Conservation (phyloP, 1,140 invertebrate species). For the Hestina assimilis region DNA sequence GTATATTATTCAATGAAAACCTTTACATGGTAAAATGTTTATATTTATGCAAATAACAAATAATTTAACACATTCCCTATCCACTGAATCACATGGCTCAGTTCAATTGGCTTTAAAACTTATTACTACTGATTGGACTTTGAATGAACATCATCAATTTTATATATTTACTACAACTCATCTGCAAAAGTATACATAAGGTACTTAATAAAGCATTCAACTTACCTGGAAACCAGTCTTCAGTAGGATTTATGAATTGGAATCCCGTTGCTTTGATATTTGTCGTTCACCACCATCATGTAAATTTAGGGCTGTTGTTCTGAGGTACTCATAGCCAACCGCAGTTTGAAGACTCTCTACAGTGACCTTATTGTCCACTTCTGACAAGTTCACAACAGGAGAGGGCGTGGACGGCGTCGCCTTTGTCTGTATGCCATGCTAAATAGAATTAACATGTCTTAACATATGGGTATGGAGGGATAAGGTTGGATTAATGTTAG, state of each 20-base stretch:
- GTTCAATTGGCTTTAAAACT: too few species aligned
- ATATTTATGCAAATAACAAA: too few species aligned
- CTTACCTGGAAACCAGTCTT: constrained; percentile 91
- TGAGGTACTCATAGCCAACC: constrained; percentile 90
- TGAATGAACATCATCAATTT: background rate
- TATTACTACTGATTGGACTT: too few species aligned
- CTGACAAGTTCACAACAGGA: constrained; percentile 88
- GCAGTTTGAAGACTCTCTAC: constrained; percentile 84
- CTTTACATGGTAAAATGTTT: too few species aligned
- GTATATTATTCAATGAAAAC: too few species aligned
- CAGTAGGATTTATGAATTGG: constrained; percentile 90
- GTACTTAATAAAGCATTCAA: background rate
- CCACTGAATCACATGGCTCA: too few species aligned
- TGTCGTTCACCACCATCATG: constrained; percentile 84
- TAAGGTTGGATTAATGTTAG: constrained; percentile 37
- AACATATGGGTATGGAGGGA: constrained; percentile 40
- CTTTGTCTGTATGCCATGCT: constrained; percentile 82
- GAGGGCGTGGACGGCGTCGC: constrained; percentile 90
- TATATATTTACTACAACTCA: too few species aligned
- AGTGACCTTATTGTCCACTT: constrained; percentile 84
- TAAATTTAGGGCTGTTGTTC: constrained; percentile 82
- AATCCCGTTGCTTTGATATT: constrained; percentile 87
- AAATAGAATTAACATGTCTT: constrained; percentile 71
- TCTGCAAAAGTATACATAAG: too few species aligned
- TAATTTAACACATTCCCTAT: too few species aligned